A percentile compares a stretch with the other conserved stretches of the same genome.
Evolutionary conservation across 1,140 invertebrate species (phyloP).

Genomic region (Luehdorfia chinensis): DNA sequence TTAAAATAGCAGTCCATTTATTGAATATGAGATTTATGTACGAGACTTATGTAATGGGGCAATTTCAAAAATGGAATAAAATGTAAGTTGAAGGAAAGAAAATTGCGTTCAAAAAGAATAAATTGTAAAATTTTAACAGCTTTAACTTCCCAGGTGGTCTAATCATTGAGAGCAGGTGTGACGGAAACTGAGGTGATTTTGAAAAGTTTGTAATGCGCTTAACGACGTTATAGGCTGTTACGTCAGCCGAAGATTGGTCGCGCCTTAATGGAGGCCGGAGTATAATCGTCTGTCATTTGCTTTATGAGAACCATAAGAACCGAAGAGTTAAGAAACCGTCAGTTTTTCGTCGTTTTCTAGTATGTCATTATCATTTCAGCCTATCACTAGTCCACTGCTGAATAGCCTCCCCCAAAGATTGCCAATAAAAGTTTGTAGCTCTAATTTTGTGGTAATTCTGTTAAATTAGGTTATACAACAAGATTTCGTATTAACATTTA

Average conservation of each 20-base stretch:
- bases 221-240: constrained; percentile 9
- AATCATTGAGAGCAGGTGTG: constrained; percentile 11
- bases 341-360: too few relatives aligned
- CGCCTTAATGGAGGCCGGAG: background rate
- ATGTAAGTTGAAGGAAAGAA: background rate
- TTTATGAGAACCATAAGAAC: background rate
- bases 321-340: background rate
- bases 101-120: constrained; percentile 1
- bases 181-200: constrained; percentile 11
- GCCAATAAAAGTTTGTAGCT: too few relatives aligned
- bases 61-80: constrained; percentile 1
- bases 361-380: too few relatives aligned
- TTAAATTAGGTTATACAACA: too few relatives aligned
- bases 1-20: too few relatives aligned
- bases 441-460: too few relatives aligned
- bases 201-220: constrained; percentile 11
- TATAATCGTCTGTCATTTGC: constrained; percentile 2
- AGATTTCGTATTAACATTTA: too few relatives aligned
- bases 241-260: background rate
- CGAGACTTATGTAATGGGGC: too few relatives aligned
- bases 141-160: constrained; percentile 14
- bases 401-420: too few relatives aligned
- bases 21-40: too few relatives aligned
- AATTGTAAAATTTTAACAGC: constrained; percentile 7
- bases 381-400: too few relatives aligned